Evolutionary conservation across 2,113 vertebrate genomes (phyloP).

Genomic region (Microtus oregoni): DNA sequence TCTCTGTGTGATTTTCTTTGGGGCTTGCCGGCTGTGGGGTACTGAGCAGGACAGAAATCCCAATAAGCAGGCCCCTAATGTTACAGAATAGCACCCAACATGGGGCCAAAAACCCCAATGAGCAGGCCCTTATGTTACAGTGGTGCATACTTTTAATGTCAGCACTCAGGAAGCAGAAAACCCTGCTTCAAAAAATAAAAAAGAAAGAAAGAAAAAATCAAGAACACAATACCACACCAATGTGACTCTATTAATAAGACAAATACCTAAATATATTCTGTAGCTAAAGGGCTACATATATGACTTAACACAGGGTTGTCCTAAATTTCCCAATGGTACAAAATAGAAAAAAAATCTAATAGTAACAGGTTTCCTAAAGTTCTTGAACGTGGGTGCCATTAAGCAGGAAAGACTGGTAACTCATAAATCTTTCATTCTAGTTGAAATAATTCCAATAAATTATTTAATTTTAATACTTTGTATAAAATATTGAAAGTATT

Average conservation of each 20-base stretch:
- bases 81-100: too few species aligned
- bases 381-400: background rate
- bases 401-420: background rate
- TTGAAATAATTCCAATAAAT: conserved; percentile 43
- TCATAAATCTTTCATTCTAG: background rate
- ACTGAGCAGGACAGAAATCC: too few species aligned
- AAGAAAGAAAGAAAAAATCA: too few species aligned
- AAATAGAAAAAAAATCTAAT: background rate
- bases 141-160: too few species aligned
- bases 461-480: background rate
- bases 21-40: too few species aligned
- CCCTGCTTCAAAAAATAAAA: too few species aligned
- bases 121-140: too few species aligned
- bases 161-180: too few species aligned
- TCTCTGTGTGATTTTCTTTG: too few species aligned
- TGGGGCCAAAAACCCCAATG: too few species aligned
- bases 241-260: background rate
- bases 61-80: too few species aligned
- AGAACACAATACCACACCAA: background rate
- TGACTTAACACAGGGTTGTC: background rate
- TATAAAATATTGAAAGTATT: conserved; percentile 3
- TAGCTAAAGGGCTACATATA: background rate
- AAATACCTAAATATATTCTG: background rate
- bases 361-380: background rate
- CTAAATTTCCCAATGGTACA: background rate